A percentile compares a stretch with the other conserved stretches of the same genome.
These are phyloP conservation scores for Odontocerum albicorne DNA, from an alignment of 2,888 invertebrate genomes.

Conservation along the genomic window DNA sequence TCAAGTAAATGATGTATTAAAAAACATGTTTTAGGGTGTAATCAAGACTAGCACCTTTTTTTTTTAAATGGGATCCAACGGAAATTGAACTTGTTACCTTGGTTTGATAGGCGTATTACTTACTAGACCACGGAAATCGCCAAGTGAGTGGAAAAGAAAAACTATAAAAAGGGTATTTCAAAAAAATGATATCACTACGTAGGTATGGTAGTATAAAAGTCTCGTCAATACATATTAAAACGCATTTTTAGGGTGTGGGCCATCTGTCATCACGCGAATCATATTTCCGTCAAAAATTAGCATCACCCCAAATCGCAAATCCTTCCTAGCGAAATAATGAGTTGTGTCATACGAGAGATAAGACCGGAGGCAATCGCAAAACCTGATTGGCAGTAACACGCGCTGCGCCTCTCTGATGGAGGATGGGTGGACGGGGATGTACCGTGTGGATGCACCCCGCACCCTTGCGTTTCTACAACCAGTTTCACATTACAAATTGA, in stretches of 20 bases:
- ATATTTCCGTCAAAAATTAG: slow-evolving; percentile 29
- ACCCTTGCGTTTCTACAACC: slow-evolving; percentile 17
- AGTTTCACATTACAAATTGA: slow-evolving; percentile 35
- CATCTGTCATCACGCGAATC: slow-evolving; percentile 33
- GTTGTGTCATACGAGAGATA: slow-evolving; percentile 29
- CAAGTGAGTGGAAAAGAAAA: no score
- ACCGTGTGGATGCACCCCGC: neutral
- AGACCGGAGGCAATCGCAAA: slow-evolving; percentile 23
- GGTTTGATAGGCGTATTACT: no score
- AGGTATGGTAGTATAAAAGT: no score
- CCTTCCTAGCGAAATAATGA: slow-evolving; percentile 12
- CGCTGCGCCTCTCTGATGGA: slow-evolving; percentile 19
- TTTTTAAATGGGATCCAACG: no score
- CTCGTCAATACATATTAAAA: neutral
- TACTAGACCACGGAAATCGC: no score
- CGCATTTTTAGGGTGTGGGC: slow-evolving; percentile 1
- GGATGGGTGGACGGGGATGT: neutral
- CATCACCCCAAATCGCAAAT: slow-evolving; percentile 12
- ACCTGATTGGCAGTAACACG: slow-evolving; percentile 31
- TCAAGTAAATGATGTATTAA: no score
- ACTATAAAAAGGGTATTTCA: no score
- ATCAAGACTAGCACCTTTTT: no score
- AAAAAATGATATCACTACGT: no score
- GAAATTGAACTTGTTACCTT: no score
- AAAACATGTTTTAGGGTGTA: no score